phyloP scores from a whole-genome alignment of 1,140 invertebrate genomes.

The Cyclina sinensis region DNA sequence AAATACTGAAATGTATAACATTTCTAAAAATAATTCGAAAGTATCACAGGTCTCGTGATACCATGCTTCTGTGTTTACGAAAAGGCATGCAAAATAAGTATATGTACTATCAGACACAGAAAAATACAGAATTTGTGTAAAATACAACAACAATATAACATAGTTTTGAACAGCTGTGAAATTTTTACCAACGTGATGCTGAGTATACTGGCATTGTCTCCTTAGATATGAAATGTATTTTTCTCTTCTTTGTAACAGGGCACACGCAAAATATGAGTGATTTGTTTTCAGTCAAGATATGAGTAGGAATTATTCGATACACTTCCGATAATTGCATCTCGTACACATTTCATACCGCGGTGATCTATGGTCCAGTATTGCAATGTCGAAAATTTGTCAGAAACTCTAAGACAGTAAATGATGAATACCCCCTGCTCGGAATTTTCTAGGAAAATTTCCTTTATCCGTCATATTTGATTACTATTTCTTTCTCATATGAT shows the following conservation, averaged over 20 bases:
- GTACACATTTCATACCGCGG: neutral
- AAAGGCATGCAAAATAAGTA: too few species aligned
- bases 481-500: constrained; percentile 55
- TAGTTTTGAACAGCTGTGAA: too few species aligned
- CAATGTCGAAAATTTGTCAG: constrained; percentile 47
- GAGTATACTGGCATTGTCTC: too few species aligned
- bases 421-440: constrained; percentile 21
- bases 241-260: constrained; percentile 26
- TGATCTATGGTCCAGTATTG: constrained; percentile 58
- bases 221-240: too few species aligned
- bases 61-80: too few species aligned
- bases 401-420: neutral
- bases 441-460: constrained; percentile 30
- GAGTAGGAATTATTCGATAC: constrained; percentile 61
- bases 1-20: too few species aligned
- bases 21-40: too few species aligned
- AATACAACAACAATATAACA: too few species aligned
- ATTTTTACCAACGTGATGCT: too few species aligned
- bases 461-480: constrained; percentile 68
- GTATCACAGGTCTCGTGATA: too few species aligned
- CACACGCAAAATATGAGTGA: constrained; percentile 36
- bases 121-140: too few species aligned
- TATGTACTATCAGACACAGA: too few species aligned
- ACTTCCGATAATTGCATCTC: constrained; percentile 52
- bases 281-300: constrained; percentile 65